phyloP scores from a whole-genome alignment of 2,888 invertebrate species.

The Anoncus sp. region DNA sequence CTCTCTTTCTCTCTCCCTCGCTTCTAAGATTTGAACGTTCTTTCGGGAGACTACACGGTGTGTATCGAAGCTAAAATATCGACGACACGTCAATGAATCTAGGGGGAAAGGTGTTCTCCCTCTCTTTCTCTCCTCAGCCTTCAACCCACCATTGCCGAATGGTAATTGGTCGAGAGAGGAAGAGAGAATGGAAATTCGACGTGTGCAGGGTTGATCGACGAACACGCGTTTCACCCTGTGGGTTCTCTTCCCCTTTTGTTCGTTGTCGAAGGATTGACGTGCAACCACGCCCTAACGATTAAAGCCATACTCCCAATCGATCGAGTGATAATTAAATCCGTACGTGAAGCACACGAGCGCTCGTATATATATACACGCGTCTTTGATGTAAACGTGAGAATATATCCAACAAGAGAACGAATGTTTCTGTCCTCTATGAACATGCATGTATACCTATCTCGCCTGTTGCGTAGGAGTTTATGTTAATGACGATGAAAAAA shows the following conservation, averaged over 20 bases:
- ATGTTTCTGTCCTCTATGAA: conserved; percentile 37
- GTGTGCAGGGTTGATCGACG: conserved; percentile 16
- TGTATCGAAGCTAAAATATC: conserved; percentile 25
- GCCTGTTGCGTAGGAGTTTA: conserved; percentile 13
- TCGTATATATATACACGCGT: neutral
- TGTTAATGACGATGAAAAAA: conserved; percentile 53
- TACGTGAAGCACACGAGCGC: conserved; percentile 52
- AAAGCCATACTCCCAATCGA: conserved; percentile 74
- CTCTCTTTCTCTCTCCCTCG: neutral
- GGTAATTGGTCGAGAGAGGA: conserved; percentile 37
- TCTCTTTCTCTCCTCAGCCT: conserved; percentile 3
- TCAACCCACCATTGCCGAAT: conserved; percentile 43
- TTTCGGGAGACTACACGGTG: conserved; percentile 6
- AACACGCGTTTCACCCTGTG: conserved; percentile 31
- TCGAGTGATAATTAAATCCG: conserved; percentile 77
- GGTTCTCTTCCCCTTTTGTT: conserved; percentile 69
- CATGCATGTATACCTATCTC: conserved; percentile 15
- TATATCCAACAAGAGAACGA: conserved; percentile 40
- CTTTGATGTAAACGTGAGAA: conserved; percentile 53
- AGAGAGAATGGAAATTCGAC: neutral
- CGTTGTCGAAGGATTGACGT: conserved; percentile 61
- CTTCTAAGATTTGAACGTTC: conserved; percentile 14
- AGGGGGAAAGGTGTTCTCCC: conserved; percentile 15
- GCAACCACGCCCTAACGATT: conserved; percentile 75
- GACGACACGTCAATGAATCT: conserved; percentile 24